A percentile compares a stretch with the other conserved stretches of the same genome.
These are phyloP conservation scores for Lepilemur septentrionalis DNA, from an alignment of 2,797 vertebrate genomes.

Conservation along the genomic window DNA sequence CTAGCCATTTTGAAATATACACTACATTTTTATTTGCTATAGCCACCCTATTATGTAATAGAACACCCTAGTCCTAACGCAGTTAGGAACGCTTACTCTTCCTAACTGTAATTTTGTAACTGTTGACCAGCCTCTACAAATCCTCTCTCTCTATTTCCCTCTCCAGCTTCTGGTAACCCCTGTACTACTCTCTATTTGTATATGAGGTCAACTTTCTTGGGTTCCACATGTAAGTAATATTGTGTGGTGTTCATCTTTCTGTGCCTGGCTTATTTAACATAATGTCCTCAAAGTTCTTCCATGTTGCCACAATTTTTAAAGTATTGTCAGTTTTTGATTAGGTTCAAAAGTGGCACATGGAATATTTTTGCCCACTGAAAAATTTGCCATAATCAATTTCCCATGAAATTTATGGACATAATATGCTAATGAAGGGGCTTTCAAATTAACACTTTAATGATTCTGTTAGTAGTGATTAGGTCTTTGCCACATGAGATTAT, in stretches of 20 bases:
- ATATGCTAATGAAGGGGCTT: neutral
- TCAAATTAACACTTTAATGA: neutral
- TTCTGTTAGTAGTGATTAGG: neutral
- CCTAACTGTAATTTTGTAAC: neutral
- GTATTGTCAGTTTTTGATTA: neutral
- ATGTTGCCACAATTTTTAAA: neutral
- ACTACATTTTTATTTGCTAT: neutral
- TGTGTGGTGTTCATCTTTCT: neutral
- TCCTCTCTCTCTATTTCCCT: neutral
- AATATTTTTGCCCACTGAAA: neutral
- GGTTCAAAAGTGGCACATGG: neutral
- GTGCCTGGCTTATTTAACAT: neutral
- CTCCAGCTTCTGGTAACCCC: neutral
- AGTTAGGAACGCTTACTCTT: neutral
- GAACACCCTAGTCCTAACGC: neutral
- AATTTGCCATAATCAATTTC: neutral
- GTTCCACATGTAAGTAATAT: neutral
- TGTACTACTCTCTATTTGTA: neutral
- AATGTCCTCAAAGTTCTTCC: neutral
- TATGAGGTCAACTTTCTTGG: neutral
- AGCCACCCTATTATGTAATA: neutral
- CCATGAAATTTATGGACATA: neutral
- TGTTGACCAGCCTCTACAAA: neutral
- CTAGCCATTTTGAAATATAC: neutral
- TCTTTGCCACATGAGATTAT: neutral